These are phyloP conservation scores for Trachemys scripta DNA, from an alignment of 2,113 vertebrate genomes.

Conservation along the genomic window DNA sequence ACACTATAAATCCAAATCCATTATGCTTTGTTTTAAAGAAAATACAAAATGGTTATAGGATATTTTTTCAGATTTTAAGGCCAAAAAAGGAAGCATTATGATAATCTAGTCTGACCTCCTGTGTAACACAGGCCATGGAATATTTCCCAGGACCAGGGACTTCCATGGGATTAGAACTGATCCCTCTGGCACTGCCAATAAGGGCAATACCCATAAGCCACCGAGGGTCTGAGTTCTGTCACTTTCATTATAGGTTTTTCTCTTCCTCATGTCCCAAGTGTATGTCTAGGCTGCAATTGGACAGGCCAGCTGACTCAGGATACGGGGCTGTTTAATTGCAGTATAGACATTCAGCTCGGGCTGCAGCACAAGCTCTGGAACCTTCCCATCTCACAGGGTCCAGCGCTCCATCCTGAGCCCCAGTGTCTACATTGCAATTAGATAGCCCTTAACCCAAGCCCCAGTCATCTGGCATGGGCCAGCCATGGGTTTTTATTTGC, in stretches of 20 bases:
- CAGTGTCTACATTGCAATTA: neutral
- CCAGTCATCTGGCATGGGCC: neutral
- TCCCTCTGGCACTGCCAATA: neutral
- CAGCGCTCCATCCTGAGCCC: neutral
- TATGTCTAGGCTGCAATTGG: too few relatives aligned
- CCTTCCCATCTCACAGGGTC: neutral
- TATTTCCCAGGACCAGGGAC: slow-evolving; percentile 5
- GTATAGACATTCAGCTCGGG: neutral
- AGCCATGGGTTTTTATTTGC: neutral
- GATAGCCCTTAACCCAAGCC: neutral
- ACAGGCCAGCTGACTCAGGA: too few relatives aligned
- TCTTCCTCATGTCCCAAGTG: neutral
- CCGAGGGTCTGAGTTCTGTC: neutral
- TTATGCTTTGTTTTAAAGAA: neutral
- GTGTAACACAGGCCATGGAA: neutral
- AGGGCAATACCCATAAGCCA: neutral
- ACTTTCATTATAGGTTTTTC: neutral
- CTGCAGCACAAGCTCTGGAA: neutral
- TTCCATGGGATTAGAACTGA: accelerated
- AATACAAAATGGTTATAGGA: neutral
- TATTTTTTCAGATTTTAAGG: neutral
- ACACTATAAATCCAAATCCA: neutral
- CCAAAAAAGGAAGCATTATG: neutral
- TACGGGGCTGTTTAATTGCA: neutral
- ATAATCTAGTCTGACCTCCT: neutral